Base-by-base conservation (phyloP, 2,888 invertebrate species). In the Altica lythri region DNA sequence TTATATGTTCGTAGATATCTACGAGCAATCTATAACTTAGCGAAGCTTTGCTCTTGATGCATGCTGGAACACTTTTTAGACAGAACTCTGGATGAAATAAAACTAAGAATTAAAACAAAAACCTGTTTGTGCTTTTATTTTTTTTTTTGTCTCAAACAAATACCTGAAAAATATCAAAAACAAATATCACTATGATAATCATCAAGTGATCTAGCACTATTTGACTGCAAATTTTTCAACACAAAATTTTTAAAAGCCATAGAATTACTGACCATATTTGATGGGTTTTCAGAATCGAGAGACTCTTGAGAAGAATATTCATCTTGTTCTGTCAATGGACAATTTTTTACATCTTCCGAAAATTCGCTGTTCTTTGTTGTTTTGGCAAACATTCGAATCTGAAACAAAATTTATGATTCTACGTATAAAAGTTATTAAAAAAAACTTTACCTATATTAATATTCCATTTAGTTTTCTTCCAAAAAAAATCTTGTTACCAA, bases 231-330 rank as follows among this genome's bases (percentile, higher is more conserved):
- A 38, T 59, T 61, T 42, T 64, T 69, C 30, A 72, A 53, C n/a
- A n/a, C n/a, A 48, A 73, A 72, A 38, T 69, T 67, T 52, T 71
- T 68, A 58, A 73, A 73, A 4, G 71, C 73, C 2, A 64, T 51
- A 1, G 73, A 72, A 60, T 65, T 71, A 55, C 71, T 72, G n/a
- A 73, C 70, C 14, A 72, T 62, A 43, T 66, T 65, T 22, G 63
- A 56, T 4, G 64, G 64, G 37, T 47, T 51, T 43, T 48, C 58
- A 9, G 59, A 40, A 13, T 60, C 60, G 12, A 53, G 46, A 27
- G 62, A 60, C 18, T 61, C 62, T 10, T 35, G 40, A 13, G 62
- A 59, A 3, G 58, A 59, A 22, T 55, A 53, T n/a, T 62, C 57
- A 1, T 60, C 66, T 14, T 35, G 13, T 32, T 56, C 53, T 1